Evolutionary conservation across 2,888 invertebrate species (phyloP), one percentile per base, ranked within the genome.

Genomic region (Orthosia cruda): DNA sequence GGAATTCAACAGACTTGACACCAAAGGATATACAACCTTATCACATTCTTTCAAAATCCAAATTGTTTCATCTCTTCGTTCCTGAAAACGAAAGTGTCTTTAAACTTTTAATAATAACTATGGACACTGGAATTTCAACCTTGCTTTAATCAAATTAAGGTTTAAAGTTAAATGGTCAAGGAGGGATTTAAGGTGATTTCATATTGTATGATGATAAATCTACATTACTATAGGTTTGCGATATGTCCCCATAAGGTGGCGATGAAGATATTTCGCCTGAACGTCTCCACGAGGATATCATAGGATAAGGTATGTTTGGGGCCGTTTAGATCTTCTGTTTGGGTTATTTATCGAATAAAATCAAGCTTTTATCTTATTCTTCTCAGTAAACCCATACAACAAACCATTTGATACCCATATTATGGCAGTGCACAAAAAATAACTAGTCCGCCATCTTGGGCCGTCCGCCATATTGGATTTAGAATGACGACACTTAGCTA

Each of bases 31-130:
- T 47, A 0, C 15, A 20, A 71, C 67, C 20, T 72, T 75, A 65
- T 40, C 0, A 0, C 0, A 0, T 11, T 3, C 0, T 0, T 0
- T 0, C 71, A 69, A 57, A 61, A 78, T 71, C 3, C 11, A 75
- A 64, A 78, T 68, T 80, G 0, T 2, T 12, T 16, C 13, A 13
- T 20, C 11, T n/a, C 13, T 15, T 3, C 20, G 23, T 55, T 54
- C 15, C 71, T 86, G 79, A 84, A 87, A 87, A 52, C 45, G 74
- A 76, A 57, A 80, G 82, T 79, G 80, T 76, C 67, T 73, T 76
- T 84, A 88, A 88, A 88, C 79, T 87, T 86, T 88, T 54, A 71
- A 84, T 75, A 66, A 71, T 74, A 47, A 12, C 55, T 11, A 18
- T 0, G 3, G 1, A 3, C 23, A 63, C 1, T 5, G 18, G 2